Evolutionary conservation across 2,113 vertebrate genomes (phyloP).

Genomic region (Embiotoca jacksoni): DNA sequence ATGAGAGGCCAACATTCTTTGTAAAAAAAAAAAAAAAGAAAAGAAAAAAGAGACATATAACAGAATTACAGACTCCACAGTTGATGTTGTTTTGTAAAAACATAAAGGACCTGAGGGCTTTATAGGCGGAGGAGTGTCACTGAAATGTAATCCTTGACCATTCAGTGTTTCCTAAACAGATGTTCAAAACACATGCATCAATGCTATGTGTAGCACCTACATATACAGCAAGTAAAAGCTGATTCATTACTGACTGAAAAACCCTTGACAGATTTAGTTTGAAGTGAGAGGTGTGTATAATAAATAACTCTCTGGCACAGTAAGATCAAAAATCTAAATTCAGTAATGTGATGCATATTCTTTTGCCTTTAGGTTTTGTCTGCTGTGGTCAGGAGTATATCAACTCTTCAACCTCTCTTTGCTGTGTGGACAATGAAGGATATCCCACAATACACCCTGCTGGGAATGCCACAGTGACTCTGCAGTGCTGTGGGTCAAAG

Average conservation of each 20-base stretch:
- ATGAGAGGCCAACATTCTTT: too few relatives aligned
- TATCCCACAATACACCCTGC: conserved; percentile 86
- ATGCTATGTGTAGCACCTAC: too few relatives aligned
- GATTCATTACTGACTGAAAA: too few relatives aligned
- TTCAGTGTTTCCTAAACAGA: too few relatives aligned
- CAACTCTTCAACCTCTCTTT: conserved; percentile 90
- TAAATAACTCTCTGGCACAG: background rate
- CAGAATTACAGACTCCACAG: too few relatives aligned
- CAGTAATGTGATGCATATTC: background rate
- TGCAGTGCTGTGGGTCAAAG: conserved; percentile 92
- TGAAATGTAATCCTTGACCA: too few relatives aligned
- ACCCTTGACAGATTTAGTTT: too few relatives aligned
- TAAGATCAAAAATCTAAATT: background rate
- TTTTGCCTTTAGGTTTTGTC: conserved; percentile 84
- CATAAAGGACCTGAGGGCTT: background rate
- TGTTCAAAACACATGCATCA: too few relatives aligned
- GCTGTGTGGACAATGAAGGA: conserved; percentile 88
- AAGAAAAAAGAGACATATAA: too few relatives aligned
- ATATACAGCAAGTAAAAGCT: too few relatives aligned
- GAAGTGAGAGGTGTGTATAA: background rate
- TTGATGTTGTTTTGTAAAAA: background rate
- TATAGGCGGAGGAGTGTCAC: too few relatives aligned
- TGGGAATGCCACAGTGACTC: conserved; percentile 85
- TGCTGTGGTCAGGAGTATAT: conserved; percentile 93
- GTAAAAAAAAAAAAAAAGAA: too few relatives aligned